Percentiles rank a stretch among this genome's conserved stretches.
These are phyloP conservation scores for Pangasius krempfi DNA, from an alignment of 2,797 vertebrate genomes.

Conservation along the genomic window DNA sequence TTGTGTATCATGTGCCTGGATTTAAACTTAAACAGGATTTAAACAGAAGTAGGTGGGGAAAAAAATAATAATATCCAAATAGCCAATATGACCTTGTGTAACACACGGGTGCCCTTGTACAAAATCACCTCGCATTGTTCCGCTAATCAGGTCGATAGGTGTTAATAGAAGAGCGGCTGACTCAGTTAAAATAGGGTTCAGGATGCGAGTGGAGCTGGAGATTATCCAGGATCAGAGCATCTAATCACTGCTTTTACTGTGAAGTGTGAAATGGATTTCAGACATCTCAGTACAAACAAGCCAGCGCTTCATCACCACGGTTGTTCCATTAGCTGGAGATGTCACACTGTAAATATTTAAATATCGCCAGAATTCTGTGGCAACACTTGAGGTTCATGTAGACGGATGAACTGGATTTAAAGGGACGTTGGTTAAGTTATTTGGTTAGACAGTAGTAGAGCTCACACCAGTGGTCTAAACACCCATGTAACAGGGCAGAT, in stretches of 20 bases:
- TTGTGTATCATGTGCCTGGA: neutral
- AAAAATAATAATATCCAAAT: neutral
- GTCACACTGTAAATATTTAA: conserved; percentile 9
- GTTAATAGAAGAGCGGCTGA: neutral
- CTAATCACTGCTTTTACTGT: neutral
- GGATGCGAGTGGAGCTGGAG: neutral
- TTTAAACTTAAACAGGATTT: neutral
- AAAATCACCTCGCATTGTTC: neutral
- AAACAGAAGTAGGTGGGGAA: neutral
- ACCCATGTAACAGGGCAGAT: conserved; percentile 16
- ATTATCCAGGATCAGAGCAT: neutral
- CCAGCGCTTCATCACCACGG: neutral
- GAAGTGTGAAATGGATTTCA: conserved; percentile 4
- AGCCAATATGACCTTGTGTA: neutral
- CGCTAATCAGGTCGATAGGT: neutral
- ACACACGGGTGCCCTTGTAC: neutral
- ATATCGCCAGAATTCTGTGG: neutral
- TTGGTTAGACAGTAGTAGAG: neutral
- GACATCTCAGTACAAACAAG: conserved; percentile 19
- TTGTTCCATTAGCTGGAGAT: neutral
- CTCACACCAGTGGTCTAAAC: neutral
- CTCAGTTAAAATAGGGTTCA: neutral
- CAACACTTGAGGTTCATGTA: neutral
- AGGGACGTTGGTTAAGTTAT: conserved; percentile 6
- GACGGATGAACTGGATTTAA: neutral